phyloP scores from a whole-genome alignment of 2,113 vertebrate species.

The Sinocyclocheilus rhinocerous region DNA sequence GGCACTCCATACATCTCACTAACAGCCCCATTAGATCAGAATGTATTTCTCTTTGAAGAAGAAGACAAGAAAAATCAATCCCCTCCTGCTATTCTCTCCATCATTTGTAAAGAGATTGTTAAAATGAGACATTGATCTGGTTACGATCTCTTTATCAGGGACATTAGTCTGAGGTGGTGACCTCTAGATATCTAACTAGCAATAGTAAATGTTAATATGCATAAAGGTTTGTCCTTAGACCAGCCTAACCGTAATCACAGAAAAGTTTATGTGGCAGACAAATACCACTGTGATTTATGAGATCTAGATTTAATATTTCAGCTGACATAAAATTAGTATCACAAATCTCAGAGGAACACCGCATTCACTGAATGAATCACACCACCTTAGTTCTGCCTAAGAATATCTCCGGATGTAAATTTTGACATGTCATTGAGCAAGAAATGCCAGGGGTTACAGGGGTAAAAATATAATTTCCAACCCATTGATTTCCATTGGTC shows the following conservation, averaged over 20 bases:
- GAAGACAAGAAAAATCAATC: neutral
- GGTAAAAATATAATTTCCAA: conserved; percentile 16
- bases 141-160: conserved; percentile 13
- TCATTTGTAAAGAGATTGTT: conserved; percentile 21
- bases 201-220: neutral
- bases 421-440: conserved; percentile 10
- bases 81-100: neutral
- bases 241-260: neutral
- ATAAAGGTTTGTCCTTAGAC: neutral
- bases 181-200: neutral
- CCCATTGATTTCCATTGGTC: neutral
- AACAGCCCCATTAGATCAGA: conserved; percentile 29
- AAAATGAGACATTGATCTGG: conserved; percentile 4
- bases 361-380: conserved; percentile 4
- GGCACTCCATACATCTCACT: conserved; percentile 3
- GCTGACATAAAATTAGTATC: neutral
- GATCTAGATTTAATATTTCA: conserved; percentile 1
- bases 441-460: neutral
- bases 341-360: conserved; percentile 6
- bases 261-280: neutral
- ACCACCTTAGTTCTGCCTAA: neutral
- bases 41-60: neutral
- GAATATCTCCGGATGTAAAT: conserved; percentile 22
- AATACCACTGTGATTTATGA: neutral
- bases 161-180: neutral